phyloP scores from a whole-genome alignment of 2,888 invertebrate genomes.

The Lypha dubia region DNA sequence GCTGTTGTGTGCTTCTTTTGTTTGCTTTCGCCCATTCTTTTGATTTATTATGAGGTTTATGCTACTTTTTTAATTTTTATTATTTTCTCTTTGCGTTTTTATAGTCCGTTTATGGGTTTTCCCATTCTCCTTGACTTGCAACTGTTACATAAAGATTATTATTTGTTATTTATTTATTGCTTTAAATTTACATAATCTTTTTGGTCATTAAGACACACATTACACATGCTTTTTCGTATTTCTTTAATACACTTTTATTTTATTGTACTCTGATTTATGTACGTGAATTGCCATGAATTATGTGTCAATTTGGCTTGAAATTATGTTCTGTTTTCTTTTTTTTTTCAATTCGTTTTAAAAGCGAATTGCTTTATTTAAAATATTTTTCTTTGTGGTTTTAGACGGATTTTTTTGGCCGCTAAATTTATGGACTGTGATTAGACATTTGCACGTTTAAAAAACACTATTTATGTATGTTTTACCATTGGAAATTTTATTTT shows the following conservation, averaged over 20 bases:
- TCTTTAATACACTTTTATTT: constrained; percentile 38
- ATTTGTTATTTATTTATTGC: constrained; percentile 67
- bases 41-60: constrained; percentile 53
- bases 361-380: neutral
- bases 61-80: constrained; percentile 4
- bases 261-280: neutral
- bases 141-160: constrained; percentile 50
- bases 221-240: neutral
- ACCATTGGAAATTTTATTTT: too few relatives aligned
- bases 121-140: neutral
- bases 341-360: neutral
- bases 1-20: neutral
- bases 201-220: constrained; percentile 43
- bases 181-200: constrained; percentile 65
- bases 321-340: neutral
- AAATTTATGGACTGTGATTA: too few relatives aligned
- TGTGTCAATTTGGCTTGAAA: neutral
- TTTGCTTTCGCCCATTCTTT: neutral
- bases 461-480: too few relatives aligned
- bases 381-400: too few relatives aligned
- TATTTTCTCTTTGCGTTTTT: constrained; percentile 1
- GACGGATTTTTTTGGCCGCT: too few relatives aligned
- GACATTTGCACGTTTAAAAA: too few relatives aligned
- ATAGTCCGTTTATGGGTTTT: neutral
- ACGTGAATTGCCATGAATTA: constrained; percentile 43